Conservation (phyloP, 1,140 invertebrate genomes). For the Pemphigus obesinymphae region DNA sequence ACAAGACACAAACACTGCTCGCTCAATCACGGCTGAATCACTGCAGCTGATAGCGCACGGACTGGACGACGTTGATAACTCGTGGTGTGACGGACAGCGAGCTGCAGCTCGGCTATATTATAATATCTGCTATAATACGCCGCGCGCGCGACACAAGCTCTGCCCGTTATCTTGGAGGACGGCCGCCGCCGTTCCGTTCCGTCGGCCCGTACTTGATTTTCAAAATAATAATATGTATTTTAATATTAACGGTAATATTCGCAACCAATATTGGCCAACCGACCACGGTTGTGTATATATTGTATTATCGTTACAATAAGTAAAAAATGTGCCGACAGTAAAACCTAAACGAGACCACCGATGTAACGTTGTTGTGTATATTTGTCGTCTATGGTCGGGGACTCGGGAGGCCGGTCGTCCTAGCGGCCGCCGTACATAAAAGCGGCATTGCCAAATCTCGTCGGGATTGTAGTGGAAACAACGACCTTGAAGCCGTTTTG, state of each 20-base stretch:
- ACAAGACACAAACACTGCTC: background rate
- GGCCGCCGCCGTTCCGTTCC: too few species aligned
- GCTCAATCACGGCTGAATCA: background rate
- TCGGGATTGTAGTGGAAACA: conserved; percentile 20
- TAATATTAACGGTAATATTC: too few species aligned
- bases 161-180: too few species aligned
- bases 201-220: too few species aligned
- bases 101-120: too few species aligned
- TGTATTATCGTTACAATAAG: too few species aligned
- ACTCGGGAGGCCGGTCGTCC: background rate
- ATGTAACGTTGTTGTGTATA: background rate
- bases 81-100: background rate
- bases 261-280: too few species aligned
- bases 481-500: conserved; percentile 33
- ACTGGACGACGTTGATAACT: background rate
- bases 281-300: too few species aligned
- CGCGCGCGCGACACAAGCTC: too few species aligned
- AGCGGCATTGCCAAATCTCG: conserved; percentile 39
- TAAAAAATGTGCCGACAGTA: too few species aligned
- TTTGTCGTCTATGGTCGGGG: background rate
- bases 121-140: background rate
- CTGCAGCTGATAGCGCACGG: background rate
- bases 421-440: background rate
- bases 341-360: too few species aligned
- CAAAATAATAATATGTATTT: too few species aligned